Evolutionary conservation across 2,797 vertebrate species (phyloP).

Genomic region (Vultur gryphus): DNA sequence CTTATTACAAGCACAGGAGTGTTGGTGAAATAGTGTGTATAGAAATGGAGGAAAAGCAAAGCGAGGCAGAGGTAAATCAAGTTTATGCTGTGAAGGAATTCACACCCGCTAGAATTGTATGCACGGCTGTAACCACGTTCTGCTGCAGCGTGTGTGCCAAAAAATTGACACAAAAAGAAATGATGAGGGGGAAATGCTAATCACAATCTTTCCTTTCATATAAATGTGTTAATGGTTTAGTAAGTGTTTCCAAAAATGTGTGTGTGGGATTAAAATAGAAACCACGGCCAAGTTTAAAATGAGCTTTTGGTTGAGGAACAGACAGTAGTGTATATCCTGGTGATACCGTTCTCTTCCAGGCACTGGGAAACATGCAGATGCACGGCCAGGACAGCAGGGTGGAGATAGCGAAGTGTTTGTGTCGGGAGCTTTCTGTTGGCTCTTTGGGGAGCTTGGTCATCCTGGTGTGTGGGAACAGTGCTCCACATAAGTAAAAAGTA

Average conservation of each 20-base stretch:
- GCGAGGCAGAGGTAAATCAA: neutral
- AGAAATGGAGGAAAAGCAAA: neutral
- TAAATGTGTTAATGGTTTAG: slow-evolving; percentile 60
- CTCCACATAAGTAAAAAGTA: neutral
- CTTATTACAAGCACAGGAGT: neutral
- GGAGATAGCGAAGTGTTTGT: neutral
- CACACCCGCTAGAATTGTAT: neutral
- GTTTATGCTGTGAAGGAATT: slow-evolving; percentile 22
- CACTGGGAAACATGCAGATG: neutral
- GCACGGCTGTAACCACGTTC: slow-evolving; percentile 21
- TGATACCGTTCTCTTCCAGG: neutral
- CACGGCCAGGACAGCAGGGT: neutral
- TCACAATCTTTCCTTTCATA: slow-evolving; percentile 51
- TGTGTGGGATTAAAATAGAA: slow-evolving; percentile 53
- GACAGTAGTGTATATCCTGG: neutral
- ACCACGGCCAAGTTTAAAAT: slow-evolving; percentile 22
- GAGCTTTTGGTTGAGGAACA: slow-evolving; percentile 33
- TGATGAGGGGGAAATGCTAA: slow-evolving; percentile 1
- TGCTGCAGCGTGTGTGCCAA: neutral
- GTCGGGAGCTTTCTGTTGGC: neutral
- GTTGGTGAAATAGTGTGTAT: neutral
- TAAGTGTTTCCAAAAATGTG: slow-evolving; percentile 63
- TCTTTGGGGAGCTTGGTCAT: neutral
- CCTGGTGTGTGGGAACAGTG: neutral
- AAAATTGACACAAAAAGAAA: slow-evolving; percentile 44